Evolutionary conservation across 2,888 invertebrate species (phyloP).

Genomic region (Plagodis pulveraria): DNA sequence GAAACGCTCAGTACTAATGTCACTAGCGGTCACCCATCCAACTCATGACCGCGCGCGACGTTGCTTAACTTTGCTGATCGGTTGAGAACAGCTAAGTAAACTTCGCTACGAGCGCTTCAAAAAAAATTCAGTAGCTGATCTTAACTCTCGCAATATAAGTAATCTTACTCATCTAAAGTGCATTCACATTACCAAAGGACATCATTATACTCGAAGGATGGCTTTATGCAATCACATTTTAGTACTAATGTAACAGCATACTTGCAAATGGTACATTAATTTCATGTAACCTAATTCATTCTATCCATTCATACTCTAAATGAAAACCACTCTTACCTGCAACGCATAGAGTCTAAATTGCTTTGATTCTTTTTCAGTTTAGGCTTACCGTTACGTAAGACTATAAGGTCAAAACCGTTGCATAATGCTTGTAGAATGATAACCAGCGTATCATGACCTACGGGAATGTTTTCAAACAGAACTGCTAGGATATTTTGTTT

Average conservation of each 20-base stretch:
- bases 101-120: too few species aligned
- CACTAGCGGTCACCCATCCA: too few species aligned
- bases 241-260: constrained; percentile 31
- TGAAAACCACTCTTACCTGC: constrained; percentile 34
- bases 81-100: too few species aligned
- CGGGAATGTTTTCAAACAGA: constrained; percentile 43
- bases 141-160: background rate
- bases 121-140: too few species aligned
- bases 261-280: constrained; percentile 56
- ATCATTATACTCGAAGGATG: constrained; percentile 18
- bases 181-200: constrained; percentile 14
- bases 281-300: constrained; percentile 65
- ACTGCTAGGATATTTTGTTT: constrained; percentile 31
- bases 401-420: constrained; percentile 75
- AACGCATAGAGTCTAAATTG: constrained; percentile 38
- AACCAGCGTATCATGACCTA: constrained; percentile 56
- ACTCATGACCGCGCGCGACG: too few species aligned
- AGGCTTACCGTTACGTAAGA: constrained; percentile 72
- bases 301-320: constrained; percentile 26
- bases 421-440: constrained; percentile 64
- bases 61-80: too few species aligned
- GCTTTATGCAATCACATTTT: constrained; percentile 27
- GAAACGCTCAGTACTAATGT: too few species aligned
- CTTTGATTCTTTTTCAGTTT: constrained; percentile 45
- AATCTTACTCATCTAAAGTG: constrained; percentile 7